Conservation (phyloP, 2,113 vertebrate genomes). For the Pongo pygmaeus region DNA sequence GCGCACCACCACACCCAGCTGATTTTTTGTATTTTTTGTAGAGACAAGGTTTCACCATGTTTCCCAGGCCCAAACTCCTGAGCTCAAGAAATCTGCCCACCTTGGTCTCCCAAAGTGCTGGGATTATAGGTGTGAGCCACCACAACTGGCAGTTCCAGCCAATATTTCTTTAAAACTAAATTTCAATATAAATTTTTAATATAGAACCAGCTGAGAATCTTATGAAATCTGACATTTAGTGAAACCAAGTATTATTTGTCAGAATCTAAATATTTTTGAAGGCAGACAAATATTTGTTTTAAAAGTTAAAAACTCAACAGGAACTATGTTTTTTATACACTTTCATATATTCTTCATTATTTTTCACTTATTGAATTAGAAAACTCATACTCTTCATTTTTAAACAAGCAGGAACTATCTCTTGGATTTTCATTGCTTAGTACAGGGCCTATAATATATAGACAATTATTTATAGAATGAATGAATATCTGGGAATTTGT, state of each 20-base stretch:
- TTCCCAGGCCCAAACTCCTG: no score
- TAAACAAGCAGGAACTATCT: slow-evolving; percentile 36
- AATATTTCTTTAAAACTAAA: slow-evolving; percentile 15
- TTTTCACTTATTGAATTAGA: neutral
- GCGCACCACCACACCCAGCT: no score
- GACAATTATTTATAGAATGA: slow-evolving; percentile 52
- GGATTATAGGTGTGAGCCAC: no score
- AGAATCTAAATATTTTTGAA: slow-evolving; percentile 50
- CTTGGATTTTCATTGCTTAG: slow-evolving; percentile 51
- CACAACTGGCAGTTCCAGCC: no score
- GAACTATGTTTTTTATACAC: slow-evolving; percentile 31
- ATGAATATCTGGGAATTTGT: slow-evolving; percentile 43
- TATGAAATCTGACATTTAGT: neutral
- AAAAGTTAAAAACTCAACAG: slow-evolving; percentile 60
- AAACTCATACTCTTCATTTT: slow-evolving; percentile 26
- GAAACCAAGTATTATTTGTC: slow-evolving; percentile 29
- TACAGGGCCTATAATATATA: slow-evolving; percentile 5
- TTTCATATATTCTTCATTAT: slow-evolving; percentile 28
- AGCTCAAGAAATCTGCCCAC: no score
- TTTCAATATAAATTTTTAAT: slow-evolving; percentile 26
- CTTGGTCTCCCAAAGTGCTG: no score
- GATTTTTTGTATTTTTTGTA: no score
- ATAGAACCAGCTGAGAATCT: slow-evolving; percentile 27
- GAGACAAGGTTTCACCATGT: no score
- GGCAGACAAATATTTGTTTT: slow-evolving; percentile 34